Evolutionary conservation across 2,888 invertebrate genomes (phyloP).

Genomic region (Drosophila rellima): DNA sequence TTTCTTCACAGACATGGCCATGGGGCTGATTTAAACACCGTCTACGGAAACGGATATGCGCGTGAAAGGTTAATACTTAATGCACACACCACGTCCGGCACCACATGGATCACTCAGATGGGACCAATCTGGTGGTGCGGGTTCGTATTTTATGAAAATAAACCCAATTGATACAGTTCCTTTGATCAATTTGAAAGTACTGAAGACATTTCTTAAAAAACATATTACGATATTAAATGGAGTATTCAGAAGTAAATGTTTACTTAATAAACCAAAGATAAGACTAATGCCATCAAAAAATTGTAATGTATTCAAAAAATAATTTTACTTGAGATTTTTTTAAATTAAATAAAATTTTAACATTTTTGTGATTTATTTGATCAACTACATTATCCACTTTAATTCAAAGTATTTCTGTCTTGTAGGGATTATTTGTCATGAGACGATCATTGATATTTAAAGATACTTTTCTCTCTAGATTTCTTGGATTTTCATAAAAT

Average conservation of each 20-base stretch:
- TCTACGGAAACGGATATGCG: constrained; percentile 63
- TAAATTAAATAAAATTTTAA: too few relatives aligned
- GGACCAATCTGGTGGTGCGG: not conserved
- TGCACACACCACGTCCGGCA: constrained; percentile 35
- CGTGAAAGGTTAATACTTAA: constrained; percentile 74
- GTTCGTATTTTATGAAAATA: constrained; percentile 1
- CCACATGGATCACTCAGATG: constrained; percentile 13
- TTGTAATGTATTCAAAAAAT: too few relatives aligned
- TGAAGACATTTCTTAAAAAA: not conserved
- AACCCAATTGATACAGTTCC: constrained; percentile 8
- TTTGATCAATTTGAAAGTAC: constrained; percentile 7
- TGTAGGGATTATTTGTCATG: too few relatives aligned
- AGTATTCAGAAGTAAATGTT: too few relatives aligned
- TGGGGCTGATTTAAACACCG: constrained; percentile 22
- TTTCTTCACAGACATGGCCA: constrained; percentile 5
- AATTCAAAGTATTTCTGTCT: too few relatives aligned
- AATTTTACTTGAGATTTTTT: too few relatives aligned
- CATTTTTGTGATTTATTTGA: too few relatives aligned
- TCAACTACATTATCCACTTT: too few relatives aligned
- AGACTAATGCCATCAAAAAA: too few relatives aligned
- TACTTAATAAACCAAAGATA: too few relatives aligned
- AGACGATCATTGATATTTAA: too few relatives aligned
- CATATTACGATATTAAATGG: too few relatives aligned
- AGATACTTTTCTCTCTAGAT: not conserved
- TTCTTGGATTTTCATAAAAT: not conserved